Evolutionary conservation across 1,140 invertebrate genomes (phyloP), one percentile per base, ranked within the genome.

Genomic region (Plectus sambesii): DNA sequence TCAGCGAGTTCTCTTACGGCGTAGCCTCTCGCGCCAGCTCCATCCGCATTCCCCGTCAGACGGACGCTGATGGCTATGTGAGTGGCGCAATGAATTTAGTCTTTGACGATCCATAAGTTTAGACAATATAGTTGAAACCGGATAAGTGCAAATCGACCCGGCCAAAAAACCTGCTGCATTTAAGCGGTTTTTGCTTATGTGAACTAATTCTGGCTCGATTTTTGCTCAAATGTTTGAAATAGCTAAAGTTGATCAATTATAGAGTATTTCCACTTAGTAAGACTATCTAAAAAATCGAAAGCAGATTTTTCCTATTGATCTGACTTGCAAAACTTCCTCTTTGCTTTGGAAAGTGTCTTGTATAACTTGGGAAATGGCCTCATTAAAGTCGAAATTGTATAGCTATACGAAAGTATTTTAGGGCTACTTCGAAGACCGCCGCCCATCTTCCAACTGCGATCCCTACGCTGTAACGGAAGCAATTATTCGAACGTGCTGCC

Each of bases 381-480:
- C n/a, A n/a, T n/a, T n/a, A n/a, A n/a, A n/a, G n/a, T n/a, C n/a
- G n/a, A n/a, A n/a, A n/a, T n/a, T n/a, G n/a, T n/a, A n/a, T n/a
- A n/a, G n/a, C n/a, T n/a, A n/a, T n/a, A n/a, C n/a, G n/a, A n/a
- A n/a, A n/a, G n/a, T n/a, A n/a, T 58, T 63, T 60, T 82, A 82
- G 64, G 89, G 88, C 2, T 94, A 93, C 67, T 72, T 94, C 48
- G 89, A 96, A 70, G 89, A 96, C 71, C 76, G 89, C 50, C 76
- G 89, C 64, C 89, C 89, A 8, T 80, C 87, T 2, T 88, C 87
- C 51, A 94, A 94, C 72, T 87, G 84, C 67, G 87, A 93, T 71
- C 87, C 88, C 0, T 92, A 93, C 72, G 69, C 47, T n/a, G 71
- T 73, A 23, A 71, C 70, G 9, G 68, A n/a, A n/a, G n/a, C n/a